Base-by-base conservation (phyloP, 2,888 invertebrate genomes). In the Yponomeuta sedellus region DNA sequence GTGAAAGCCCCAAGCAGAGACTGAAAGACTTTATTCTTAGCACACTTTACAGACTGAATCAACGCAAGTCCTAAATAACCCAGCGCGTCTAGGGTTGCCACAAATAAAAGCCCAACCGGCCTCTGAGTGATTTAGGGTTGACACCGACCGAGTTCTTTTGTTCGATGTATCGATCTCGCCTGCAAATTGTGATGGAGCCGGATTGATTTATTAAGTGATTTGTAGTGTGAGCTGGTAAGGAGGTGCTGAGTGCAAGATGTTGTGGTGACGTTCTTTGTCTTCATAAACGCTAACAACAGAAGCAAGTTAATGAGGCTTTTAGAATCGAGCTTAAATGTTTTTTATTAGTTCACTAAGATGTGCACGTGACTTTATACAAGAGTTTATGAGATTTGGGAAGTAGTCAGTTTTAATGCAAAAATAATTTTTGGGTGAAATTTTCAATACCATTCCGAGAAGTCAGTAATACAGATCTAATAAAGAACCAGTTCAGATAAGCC, bases 201-300 rank as follows among this genome's bases (percentile, higher is more conserved):
- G 87, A 87, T 81, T 87, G 86, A 87, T 87, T 85, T 85, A 87
- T 79, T 67, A 62, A 66, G 68, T 64, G 68, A 71, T 74, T 74
- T 76, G 76, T 77, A 73, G 39, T 59, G 59, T 39, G n/a, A 19
- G 19, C 4, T 20, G 10, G 12, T 19, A 66, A 28, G 44, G 12
- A 52, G 44, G 44, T 52, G 44, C 16, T 12, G 16, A 34, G 34
- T 34, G 34, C 44, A 16, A 63, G 19, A 34, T 62, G 16, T 39
- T 2, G 25, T 5, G 20, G 22, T 10, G 61, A 16, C 25, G 5
- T 34, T 34, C 34, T 34, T 34, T 34, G 34, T 34, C 34, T 34
- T 34, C 34, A 34, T 8, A 34, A 34, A 34, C 8, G 34, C 34
- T 34, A 34, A 34, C 10, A 34, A 34, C 34, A 34, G 34, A 34